These are phyloP conservation scores for Electrophaes corylata DNA, from an alignment of 2,888 invertebrate genomes.

Conservation along the genomic window DNA sequence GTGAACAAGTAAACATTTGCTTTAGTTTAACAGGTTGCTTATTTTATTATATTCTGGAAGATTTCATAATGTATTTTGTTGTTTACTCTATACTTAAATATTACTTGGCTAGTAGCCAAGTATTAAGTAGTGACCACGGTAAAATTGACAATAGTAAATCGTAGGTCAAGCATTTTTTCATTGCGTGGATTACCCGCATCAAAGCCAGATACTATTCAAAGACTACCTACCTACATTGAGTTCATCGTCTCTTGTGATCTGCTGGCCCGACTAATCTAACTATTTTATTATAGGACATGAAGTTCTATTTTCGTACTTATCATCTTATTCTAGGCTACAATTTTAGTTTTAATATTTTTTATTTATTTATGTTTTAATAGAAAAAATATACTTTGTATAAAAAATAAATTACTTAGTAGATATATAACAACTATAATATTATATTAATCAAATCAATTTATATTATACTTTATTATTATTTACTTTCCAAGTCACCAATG, in stretches of 20 bases:
- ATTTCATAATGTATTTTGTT: constrained; percentile 3
- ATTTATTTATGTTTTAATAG: constrained; percentile 7
- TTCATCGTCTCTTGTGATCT: no score
- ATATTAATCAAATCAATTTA: no score
- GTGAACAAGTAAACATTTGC: not conserved
- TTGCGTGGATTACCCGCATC: not conserved
- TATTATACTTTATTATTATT: not conserved
- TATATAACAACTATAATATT: not conserved
- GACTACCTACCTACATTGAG: no score
- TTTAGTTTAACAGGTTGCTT: not conserved
- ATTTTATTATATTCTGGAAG: not conserved
- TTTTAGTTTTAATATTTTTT: not conserved
- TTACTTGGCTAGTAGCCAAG: not conserved
- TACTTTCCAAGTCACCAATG: constrained; percentile 5
- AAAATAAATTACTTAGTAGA: constrained; percentile 17
- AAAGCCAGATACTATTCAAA: not conserved
- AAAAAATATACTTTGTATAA: constrained; percentile 28
- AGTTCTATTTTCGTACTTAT: no score
- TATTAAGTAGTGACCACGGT: not conserved
- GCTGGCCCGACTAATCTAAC: no score
- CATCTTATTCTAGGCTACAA: no score
- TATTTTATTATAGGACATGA: no score
- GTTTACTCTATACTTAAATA: not conserved
- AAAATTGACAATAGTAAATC: not conserved
- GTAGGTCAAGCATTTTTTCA: not conserved